Percentiles rank a stretch among this genome's conserved stretches.
These are phyloP conservation scores for Rhabditoides inermis DNA, from an alignment of 2,888 invertebrate species.

Conservation along the genomic window DNA sequence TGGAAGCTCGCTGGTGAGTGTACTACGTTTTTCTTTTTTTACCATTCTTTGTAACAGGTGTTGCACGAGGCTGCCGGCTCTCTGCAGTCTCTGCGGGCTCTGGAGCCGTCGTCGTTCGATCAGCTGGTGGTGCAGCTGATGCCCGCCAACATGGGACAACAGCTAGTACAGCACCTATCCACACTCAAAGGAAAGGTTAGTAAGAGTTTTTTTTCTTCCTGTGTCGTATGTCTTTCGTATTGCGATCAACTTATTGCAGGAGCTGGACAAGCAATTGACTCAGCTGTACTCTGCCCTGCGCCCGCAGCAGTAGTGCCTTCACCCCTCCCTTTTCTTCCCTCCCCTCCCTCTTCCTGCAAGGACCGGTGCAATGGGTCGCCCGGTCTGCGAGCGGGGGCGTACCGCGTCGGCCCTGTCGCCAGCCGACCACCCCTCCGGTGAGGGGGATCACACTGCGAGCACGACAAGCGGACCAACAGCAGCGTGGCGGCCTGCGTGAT, in stretches of 20 bases:
- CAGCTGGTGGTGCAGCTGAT: conserved; percentile 16
- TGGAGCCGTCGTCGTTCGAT: conserved; percentile 15
- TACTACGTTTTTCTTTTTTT: background rate
- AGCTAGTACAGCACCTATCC: conserved; percentile 4
- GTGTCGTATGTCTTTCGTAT: too few species aligned
- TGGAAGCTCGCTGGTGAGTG: conserved; percentile 18
- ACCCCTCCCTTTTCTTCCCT: too few species aligned
- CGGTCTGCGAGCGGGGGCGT: too few species aligned
- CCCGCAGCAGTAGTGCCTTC: background rate
- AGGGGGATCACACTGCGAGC: too few species aligned
- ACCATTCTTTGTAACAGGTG: conserved; percentile 11
- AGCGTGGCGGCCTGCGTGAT: too few species aligned
- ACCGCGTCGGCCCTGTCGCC: too few species aligned
- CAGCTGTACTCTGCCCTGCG: background rate
- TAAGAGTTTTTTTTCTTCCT: background rate
- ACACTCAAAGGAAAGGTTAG: conserved; percentile 6
- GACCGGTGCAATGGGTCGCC: too few species aligned
- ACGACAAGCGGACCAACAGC: too few species aligned
- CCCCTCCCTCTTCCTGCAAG: too few species aligned
- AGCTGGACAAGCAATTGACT: conserved; percentile 10
- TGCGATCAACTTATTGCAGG: too few species aligned
- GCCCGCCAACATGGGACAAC: conserved; percentile 10
- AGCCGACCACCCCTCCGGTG: too few species aligned
- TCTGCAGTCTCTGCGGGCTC: conserved; percentile 13
- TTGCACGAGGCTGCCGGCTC: conserved; percentile 28